Base-by-base conservation (phyloP, 2,888 invertebrate species). In the Opisthograptis luteolata region DNA sequence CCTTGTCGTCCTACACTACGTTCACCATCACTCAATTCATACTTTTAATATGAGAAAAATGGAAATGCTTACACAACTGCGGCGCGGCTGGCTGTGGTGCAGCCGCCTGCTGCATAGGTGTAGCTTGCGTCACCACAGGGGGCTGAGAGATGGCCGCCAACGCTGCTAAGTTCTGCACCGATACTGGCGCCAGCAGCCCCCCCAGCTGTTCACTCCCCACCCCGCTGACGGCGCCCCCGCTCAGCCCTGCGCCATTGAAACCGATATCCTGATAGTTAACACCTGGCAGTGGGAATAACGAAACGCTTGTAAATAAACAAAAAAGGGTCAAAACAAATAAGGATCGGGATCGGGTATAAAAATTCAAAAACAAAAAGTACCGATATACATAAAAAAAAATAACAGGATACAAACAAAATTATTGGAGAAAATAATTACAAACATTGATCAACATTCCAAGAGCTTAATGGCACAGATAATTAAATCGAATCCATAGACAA, bases 121-220 rank as follows among this genome's bases (percentile, higher is more conserved):
- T 85, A 51, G 90, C 62, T 76, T 91, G 92, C 75, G 92, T 69
- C 74, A 89, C 90, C 9, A 92, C 89, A n/a, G 92, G 87, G 19
- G 89, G 83, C 66, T 93, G 93, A 61, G 95, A 94, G 92, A 96
- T 96, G 35, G 96, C 95, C 45, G 97, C 97, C 64, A 98, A 91
- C 44, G 97, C 96, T 70, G 97, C 97, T 80, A 98, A 90, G 91
- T 97, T 97, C 92, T 97, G 97, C 92, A 97, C 95, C 71, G 96
- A 95, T 87, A 97, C 95, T 45, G 96, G 95, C 62, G 94, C 94
- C 76, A 95, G 75, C 65, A 98, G 90, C 54, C 97, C 96, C 68
- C 97, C 96, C 75, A 98, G 92, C 87, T 97, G 97, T 84, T 97
- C 97, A 2, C 50, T 94, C 5, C 79, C 77, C 19, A 80, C 73